These are phyloP conservation scores for Zophobas morio DNA, from an alignment of 1,140 invertebrate species.

Conservation along the genomic window DNA sequence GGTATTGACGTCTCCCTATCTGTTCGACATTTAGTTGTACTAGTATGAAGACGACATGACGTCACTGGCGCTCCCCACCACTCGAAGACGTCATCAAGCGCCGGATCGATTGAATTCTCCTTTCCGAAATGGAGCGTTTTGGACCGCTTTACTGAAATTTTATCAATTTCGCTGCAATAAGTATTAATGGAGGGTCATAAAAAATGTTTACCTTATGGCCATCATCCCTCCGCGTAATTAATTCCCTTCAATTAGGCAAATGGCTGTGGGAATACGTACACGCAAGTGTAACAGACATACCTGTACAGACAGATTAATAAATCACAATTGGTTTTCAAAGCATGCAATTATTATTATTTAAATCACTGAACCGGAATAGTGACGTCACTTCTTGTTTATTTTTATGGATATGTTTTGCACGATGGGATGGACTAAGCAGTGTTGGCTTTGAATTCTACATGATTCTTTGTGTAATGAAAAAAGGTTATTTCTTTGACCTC, in stretches of 20 bases:
- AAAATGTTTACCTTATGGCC: too few species aligned
- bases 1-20: constrained; percentile 43
- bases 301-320: too few species aligned
- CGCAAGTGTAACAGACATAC: neutral
- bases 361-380: constrained; percentile 19
- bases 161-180: too few species aligned
- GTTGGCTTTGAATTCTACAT: constrained; percentile 4
- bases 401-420: neutral
- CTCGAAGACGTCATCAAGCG: constrained; percentile 39
- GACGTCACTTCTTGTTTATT: constrained; percentile 1
- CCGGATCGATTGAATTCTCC: constrained; percentile 24
- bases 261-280: neutral
- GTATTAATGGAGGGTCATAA: too few species aligned
- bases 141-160: neutral
- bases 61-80: constrained; percentile 35
- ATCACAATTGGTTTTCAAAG: too few species aligned
- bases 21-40: constrained; percentile 45
- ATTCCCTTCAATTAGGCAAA: neutral
- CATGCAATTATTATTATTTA: neutral
- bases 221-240: too few species aligned
- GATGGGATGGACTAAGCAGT: neutral
- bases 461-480: constrained; percentile 3
- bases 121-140: constrained; percentile 12
- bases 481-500: constrained; percentile 2
- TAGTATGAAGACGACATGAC: constrained; percentile 43